Evolutionary conservation across 2,888 invertebrate species (phyloP).

Genomic region (Sympetrum striolatum): DNA sequence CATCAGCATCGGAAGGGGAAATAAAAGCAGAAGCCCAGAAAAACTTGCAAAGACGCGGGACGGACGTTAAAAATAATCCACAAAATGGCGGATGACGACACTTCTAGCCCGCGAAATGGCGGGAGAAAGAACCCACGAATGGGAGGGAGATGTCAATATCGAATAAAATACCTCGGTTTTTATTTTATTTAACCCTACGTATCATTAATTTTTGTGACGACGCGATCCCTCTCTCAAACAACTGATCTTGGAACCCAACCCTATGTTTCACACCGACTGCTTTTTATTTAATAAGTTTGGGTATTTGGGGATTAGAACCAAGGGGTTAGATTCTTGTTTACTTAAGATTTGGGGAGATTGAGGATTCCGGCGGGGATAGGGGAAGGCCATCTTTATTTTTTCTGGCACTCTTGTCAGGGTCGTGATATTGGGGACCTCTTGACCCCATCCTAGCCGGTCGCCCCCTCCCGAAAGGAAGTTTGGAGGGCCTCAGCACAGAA

Average conservation of each 20-base stretch:
- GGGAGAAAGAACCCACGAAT: neutral
- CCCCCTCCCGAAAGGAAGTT: neutral
- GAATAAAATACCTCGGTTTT: neutral
- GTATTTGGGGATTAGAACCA: neutral
- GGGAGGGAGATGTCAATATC: neutral
- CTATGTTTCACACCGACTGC: neutral
- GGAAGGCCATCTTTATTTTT: neutral
- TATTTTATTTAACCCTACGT: neutral
- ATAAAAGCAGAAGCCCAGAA: neutral
- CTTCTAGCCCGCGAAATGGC: neutral
- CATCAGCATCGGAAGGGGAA: neutral
- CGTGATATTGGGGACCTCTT: neutral
- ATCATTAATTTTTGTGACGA: neutral
- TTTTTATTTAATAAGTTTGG: neutral
- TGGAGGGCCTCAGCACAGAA: neutral
- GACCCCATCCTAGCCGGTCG: neutral
- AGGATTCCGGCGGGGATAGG: neutral
- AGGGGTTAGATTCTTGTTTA: neutral
- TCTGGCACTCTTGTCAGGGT: neutral
- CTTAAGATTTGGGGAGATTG: neutral
- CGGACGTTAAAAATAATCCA: neutral
- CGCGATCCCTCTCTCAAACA: neutral
- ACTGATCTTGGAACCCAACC: neutral
- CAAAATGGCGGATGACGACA: conserved; percentile 16
- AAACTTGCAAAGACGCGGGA: neutral